Percentiles rank a stretch among this genome's conserved stretches.
Evolutionary conservation across 2,113 vertebrate species (phyloP).

Genomic region (Edolisoma coerulescens): DNA sequence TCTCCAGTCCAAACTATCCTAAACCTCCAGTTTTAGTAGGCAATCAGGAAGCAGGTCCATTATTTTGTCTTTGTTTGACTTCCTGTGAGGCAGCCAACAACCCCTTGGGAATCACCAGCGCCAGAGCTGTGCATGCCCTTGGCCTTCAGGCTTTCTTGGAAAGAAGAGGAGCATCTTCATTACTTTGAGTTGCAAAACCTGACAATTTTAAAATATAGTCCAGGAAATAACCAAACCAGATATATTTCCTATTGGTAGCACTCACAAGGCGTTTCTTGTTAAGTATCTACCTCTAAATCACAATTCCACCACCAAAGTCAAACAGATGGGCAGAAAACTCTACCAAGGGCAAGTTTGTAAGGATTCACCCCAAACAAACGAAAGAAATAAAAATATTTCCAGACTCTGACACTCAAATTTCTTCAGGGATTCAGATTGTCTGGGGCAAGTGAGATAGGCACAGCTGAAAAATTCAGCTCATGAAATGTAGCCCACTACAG

Average conservation of each 20-base stretch:
- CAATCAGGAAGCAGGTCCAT: neutral
- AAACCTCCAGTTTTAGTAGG: neutral
- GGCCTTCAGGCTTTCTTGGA: neutral
- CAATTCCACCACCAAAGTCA: neutral
- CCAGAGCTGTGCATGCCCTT: neutral
- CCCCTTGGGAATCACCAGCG: neutral
- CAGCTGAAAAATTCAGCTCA: conserved; percentile 67
- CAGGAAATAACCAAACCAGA: neutral
- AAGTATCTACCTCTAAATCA: neutral
- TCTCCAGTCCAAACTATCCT: neutral
- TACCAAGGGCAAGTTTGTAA: neutral
- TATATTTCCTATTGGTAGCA: neutral
- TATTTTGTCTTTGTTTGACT: neutral
- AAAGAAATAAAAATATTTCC: neutral
- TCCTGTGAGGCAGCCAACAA: neutral
- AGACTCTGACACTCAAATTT: conserved; percentile 66
- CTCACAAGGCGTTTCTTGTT: neutral
- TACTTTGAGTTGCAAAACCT: neutral
- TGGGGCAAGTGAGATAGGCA: conserved; percentile 53
- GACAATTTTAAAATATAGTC: neutral
- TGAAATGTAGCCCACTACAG: conserved; percentile 61
- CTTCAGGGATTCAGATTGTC: conserved; percentile 72
- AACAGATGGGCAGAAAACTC: neutral
- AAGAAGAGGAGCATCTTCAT: neutral
- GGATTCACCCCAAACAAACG: neutral